Percentiles rank a stretch among this genome's conserved stretches.
Conservation (phyloP, 2,797 vertebrate genomes). For the Spinus pinus region DNA sequence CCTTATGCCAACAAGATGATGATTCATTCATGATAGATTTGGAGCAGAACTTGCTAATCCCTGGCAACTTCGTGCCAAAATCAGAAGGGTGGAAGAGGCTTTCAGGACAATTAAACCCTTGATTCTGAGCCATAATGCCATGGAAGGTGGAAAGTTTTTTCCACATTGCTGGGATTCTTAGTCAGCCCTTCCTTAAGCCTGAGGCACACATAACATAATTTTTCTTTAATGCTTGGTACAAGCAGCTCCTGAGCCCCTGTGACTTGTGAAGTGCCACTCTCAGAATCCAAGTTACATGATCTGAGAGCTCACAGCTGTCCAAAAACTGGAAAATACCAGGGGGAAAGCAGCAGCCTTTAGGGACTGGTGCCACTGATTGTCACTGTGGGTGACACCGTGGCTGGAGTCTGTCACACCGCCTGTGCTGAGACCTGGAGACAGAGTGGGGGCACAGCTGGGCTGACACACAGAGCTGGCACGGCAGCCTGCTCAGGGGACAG, state of each 20-base stretch:
- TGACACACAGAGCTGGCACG: conserved; percentile 53
- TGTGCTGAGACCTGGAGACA: conserved; percentile 57
- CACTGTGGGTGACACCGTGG: conserved; percentile 16
- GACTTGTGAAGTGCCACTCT: conserved; percentile 4
- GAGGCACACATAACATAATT: conserved; percentile 18
- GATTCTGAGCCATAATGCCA: conserved; percentile 33
- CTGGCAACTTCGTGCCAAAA: conserved; percentile 18
- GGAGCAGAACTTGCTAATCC: conserved; percentile 55
- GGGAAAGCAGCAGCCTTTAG: conserved; percentile 62
- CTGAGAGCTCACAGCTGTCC: conserved; percentile 56
- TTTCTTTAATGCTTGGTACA: conserved; percentile 51
- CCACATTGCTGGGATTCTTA: background rate
- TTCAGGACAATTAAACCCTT: conserved; percentile 65
- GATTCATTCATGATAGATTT: conserved; percentile 44
- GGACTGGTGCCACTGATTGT: background rate
- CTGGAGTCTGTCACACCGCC: conserved; percentile 44
- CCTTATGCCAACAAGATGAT: conserved; percentile 27
- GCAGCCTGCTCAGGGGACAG: conserved; percentile 56
- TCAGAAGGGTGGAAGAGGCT: conserved; percentile 44
- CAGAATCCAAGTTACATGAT: conserved; percentile 15
- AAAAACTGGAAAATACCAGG: conserved; percentile 37
- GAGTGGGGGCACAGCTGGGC: conserved; percentile 52
- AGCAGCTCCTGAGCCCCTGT: conserved; percentile 35
- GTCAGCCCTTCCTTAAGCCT: conserved; percentile 40
- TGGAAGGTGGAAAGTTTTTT: conserved; percentile 58